phyloP scores from a whole-genome alignment of 2,797 vertebrate species.

The Eulemur mongoz region DNA sequence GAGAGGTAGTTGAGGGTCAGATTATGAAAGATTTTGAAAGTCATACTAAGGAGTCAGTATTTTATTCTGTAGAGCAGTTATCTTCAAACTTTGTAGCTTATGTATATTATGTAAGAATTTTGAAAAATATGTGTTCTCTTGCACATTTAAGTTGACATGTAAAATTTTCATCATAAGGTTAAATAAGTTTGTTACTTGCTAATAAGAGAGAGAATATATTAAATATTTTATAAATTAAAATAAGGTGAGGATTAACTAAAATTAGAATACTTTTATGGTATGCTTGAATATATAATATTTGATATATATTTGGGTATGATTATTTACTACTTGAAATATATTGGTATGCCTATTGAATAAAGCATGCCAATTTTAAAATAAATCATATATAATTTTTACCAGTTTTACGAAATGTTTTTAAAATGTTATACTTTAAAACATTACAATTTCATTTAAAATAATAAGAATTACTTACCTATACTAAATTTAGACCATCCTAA shows the following conservation, averaged over 20 bases:
- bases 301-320: background rate
- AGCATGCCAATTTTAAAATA: conserved; percentile 8
- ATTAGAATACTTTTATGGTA: background rate
- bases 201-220: background rate
- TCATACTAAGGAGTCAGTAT: background rate
- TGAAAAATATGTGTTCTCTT: background rate
- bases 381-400: background rate
- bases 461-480: background rate
- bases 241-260: background rate
- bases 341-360: background rate
- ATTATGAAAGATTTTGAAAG: background rate
- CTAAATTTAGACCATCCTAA: background rate
- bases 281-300: background rate
- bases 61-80: background rate
- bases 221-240: conserved; percentile 1
- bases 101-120: background rate
- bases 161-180: background rate
- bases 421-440: background rate
- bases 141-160: background rate
- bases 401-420: conserved; percentile 4
- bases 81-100: background rate
- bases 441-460: background rate
- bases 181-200: background rate
- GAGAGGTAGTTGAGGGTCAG: background rate
- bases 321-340: background rate